Evolutionary conservation across 2,113 vertebrate genomes (phyloP), one percentile per base, ranked within the genome.

Genomic region (mouse (Mus musculus)): DNA sequence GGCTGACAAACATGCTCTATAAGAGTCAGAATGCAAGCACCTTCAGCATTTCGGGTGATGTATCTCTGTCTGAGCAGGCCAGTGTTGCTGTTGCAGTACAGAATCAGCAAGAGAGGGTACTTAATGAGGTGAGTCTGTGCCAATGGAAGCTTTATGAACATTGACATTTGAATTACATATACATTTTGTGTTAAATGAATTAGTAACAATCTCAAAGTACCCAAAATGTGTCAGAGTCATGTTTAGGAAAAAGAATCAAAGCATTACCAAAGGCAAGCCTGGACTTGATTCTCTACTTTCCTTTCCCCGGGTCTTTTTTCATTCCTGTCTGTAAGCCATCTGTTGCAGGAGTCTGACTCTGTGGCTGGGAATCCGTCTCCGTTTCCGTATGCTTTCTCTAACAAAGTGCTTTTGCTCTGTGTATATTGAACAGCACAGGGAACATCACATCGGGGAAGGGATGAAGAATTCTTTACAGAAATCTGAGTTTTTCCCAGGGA

Each of bases 81-180:
- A 33, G 11, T 39, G 63, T 39, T 30, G 3, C 59, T 20, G 26
- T 1, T 78, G 30, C 4, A 67, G 7, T 3, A 6, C 22, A 42
- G 88, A 73, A 67, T 54, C 33, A 88, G 24, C 59, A 81, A 82
- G 10, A 54, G 6, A 85, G 3, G 78, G 16, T 4, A 86, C 0
- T 0, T 61, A 85, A 84, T 54, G 71, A 87, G 20, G 56, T 49
- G 14, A 14, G 7, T 94, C 11, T 76, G 39, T 46, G 75, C 16
- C 84, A 82, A 73, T 59, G 75, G 75, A 91, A 72, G 17, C 16
- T 89, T 95, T 20, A 90, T 88, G 42, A 78, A 93, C 14, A 36
- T 39, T 81, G 87, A 93, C 67, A 94, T 86, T 54, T 86, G 56
- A 89, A 86, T 86, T 46, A 12, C 61, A 49, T 46, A 33, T 12